Evolutionary conservation across 2,113 vertebrate species (phyloP).

Genomic region (Theropithecus gelada): DNA sequence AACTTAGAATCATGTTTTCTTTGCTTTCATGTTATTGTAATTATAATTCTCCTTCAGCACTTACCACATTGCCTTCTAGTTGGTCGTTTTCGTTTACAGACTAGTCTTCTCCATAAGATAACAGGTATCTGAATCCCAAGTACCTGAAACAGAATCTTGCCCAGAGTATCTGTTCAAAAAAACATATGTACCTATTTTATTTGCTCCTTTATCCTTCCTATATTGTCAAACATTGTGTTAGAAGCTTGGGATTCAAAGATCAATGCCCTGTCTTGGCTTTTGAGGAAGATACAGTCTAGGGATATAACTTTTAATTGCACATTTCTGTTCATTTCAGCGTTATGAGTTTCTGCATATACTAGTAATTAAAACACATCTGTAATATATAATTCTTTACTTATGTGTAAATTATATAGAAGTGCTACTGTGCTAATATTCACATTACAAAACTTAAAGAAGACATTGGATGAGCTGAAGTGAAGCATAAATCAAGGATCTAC

Average conservation of each 20-base stretch:
- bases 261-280: neutral
- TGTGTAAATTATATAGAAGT: slow-evolving; percentile 3
- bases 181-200: neutral
- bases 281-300: neutral
- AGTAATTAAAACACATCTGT: slow-evolving; percentile 1
- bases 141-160: neutral
- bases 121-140: neutral
- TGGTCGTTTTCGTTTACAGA: neutral
- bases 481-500: neutral
- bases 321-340: neutral
- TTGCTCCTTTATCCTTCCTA: neutral
- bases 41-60: neutral
- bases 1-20: neutral
- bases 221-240: neutral
- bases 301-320: neutral
- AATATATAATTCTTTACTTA: slow-evolving; percentile 6
- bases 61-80: neutral
- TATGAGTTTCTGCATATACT: neutral
- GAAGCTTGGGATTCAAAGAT: neutral
- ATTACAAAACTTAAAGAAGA: neutral
- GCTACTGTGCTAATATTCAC: neutral
- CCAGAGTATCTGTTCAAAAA: neutral
- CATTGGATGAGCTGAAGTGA: neutral
- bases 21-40: neutral
- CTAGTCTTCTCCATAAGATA: neutral